Evolutionary conservation across 2,797 vertebrate genomes (phyloP).

Genomic region (Kryptopterus vitreolus): DNA sequence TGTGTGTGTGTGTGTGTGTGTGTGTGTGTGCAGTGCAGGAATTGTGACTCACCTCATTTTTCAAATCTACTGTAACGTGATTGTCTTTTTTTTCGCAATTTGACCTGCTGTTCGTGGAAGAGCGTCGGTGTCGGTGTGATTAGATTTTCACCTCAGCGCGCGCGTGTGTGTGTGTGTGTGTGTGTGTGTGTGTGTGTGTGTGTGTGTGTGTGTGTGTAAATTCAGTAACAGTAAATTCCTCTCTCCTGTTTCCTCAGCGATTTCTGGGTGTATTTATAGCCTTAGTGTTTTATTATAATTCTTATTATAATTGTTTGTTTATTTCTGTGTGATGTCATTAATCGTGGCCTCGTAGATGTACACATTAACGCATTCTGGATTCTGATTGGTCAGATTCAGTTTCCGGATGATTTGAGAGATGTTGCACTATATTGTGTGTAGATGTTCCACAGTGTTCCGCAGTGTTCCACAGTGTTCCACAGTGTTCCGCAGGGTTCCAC

Average conservation of each 20-base stretch:
- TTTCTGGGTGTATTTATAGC: too few relatives aligned
- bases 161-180: neutral
- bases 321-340: too few relatives aligned
- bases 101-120: conserved; percentile 5
- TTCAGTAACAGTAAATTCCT: neutral
- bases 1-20: conserved; percentile 10
- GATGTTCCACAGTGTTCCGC: too few relatives aligned
- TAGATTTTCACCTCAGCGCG: conserved; percentile 1
- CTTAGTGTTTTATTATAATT: too few relatives aligned
- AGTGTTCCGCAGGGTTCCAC: too few relatives aligned
- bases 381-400: too few relatives aligned
- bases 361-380: too few relatives aligned
- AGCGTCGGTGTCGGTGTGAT: neutral
- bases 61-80: conserved; percentile 4
- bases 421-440: too few relatives aligned
- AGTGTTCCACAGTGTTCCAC: too few relatives aligned
- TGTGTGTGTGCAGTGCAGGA: neutral
- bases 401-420: too few relatives aligned
- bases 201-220: neutral
- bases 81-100: neutral
- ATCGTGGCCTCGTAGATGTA: too few relatives aligned
- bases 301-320: too few relatives aligned
- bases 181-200: neutral
- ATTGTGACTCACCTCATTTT: conserved; percentile 13
- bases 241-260: neutral